Conservation (phyloP, 2,888 invertebrate genomes). For the Branchipolynoe longqiensis region DNA sequence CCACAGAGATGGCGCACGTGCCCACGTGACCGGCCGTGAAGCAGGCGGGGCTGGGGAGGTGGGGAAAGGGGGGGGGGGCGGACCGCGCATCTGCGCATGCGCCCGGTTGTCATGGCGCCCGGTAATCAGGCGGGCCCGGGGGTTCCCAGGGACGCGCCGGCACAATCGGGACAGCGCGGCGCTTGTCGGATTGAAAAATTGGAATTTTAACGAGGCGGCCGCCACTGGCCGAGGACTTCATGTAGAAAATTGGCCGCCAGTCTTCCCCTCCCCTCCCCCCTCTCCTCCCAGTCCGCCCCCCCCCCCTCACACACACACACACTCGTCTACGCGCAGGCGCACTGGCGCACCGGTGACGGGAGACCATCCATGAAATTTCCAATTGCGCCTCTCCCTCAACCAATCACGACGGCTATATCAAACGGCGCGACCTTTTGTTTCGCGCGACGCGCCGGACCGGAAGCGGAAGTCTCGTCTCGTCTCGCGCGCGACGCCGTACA, state of each 20-base stretch:
- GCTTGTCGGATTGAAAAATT: slow-evolving; percentile 53
- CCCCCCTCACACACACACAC: too few relatives aligned
- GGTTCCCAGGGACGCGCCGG: slow-evolving; percentile 1
- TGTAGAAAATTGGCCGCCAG: slow-evolving; percentile 46
- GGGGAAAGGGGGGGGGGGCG: too few relatives aligned
- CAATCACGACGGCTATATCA: slow-evolving; percentile 45
- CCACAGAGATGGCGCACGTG: too few relatives aligned
- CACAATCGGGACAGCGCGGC: slow-evolving; percentile 32
- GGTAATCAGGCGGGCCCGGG: slow-evolving; percentile 42
- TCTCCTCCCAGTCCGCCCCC: too few relatives aligned
- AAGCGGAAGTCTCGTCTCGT: background rate
- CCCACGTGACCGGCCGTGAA: slow-evolving; percentile 39
- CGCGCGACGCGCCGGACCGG: slow-evolving; percentile 13
- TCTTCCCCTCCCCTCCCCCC: too few relatives aligned
- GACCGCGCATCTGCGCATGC: too few relatives aligned
- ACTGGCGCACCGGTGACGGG: background rate
- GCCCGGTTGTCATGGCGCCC: slow-evolving; percentile 21
- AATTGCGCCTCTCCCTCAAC: slow-evolving; percentile 30
- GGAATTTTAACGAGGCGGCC: slow-evolving; percentile 48
- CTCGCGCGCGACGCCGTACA: slow-evolving; percentile 26
- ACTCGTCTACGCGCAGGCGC: too few relatives aligned
- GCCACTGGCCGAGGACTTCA: slow-evolving; percentile 15
- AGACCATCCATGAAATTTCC: slow-evolving; percentile 46
- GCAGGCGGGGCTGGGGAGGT: too few relatives aligned
- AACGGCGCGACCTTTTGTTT: slow-evolving; percentile 52